phyloP scores from a whole-genome alignment of 2,113 vertebrate species.

The Pungitius pungitius region DNA sequence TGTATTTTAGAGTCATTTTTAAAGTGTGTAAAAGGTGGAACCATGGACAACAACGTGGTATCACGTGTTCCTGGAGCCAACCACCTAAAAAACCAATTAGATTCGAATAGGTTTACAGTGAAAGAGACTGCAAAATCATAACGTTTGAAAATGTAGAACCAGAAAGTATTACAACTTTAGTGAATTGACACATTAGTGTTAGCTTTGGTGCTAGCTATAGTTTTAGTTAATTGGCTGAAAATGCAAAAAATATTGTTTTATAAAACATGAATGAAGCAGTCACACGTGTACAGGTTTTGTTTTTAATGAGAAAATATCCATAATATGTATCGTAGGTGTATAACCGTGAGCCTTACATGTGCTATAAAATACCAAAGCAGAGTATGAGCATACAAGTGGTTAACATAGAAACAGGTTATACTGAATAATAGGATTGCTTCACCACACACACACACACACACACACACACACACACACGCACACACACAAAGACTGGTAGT shows the following conservation, averaged over 20 bases:
- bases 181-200: neutral
- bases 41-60: too few relatives aligned
- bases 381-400: conserved; percentile 89
- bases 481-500: conserved; percentile 39
- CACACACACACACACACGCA: neutral
- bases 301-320: conserved; percentile 99
- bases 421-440: conserved; percentile 40
- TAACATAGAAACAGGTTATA: conserved; percentile 86
- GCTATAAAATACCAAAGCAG: conserved; percentile 90
- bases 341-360: conserved; percentile 89
- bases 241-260: neutral
- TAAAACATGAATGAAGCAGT: conserved; percentile 15
- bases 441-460: conserved; percentile 2
- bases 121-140: neutral
- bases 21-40: neutral
- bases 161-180: neutral
- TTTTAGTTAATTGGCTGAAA: neutral
- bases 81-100: neutral
- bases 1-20: too few relatives aligned
- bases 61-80: neutral
- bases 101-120: neutral
- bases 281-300: conserved; percentile 70
- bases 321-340: conserved; percentile 83
- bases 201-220: neutral
- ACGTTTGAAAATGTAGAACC: neutral